Base-by-base conservation (phyloP, 2,797 vertebrate genomes). In the Peromyscus melanophrys region DNA sequence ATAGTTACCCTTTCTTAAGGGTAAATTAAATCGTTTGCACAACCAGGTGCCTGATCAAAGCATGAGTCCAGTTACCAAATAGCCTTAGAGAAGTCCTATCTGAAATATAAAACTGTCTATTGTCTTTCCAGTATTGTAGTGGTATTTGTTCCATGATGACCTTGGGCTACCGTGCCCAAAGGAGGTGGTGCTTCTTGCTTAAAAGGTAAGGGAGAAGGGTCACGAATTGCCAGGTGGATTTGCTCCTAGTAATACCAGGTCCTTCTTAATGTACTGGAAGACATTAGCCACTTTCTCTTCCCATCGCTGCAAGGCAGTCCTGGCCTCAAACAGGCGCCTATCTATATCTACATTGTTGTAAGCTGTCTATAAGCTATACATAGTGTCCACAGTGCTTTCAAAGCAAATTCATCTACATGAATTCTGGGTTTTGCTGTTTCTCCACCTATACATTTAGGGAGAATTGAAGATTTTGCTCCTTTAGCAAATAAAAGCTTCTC, bases 401-500 rank as follows among this genome's bases (percentile, higher is more conserved):
- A 98, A 96, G 99, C 99, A 98, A 99, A 99, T 97, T 99, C 99
- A 97, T 99, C 99, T 75, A 99, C 99, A 0, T 99, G 99, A 83
- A 99, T 89, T 97, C 99, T 99, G 1, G 99, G 99, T 99, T 99
- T 99, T 92, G 99, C 99, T 94, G 99, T 99, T 98, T 99, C 99
- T 85, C 99, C 99, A 71, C 99, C 99, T 95, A 98, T 99, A 84
- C 99, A 97, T 61, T 99, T 99, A 92, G 99, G 99, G 96, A 99
- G 99, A 98, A 99, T 98, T 88, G 99, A 99, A 16, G 99, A 99
- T 97, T 99, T 99, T 6, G 99, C 99, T 96, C 99, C 99, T 98
- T 99, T 99, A 90, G 99, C 99, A 98, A 99, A 99, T 97, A 99
- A 98, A 93, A 99, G 97, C 94, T 99, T 99, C 83, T 99, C 99